Conservation (phyloP, 2,888 invertebrate species). For the Melinaea marsaeus region DNA sequence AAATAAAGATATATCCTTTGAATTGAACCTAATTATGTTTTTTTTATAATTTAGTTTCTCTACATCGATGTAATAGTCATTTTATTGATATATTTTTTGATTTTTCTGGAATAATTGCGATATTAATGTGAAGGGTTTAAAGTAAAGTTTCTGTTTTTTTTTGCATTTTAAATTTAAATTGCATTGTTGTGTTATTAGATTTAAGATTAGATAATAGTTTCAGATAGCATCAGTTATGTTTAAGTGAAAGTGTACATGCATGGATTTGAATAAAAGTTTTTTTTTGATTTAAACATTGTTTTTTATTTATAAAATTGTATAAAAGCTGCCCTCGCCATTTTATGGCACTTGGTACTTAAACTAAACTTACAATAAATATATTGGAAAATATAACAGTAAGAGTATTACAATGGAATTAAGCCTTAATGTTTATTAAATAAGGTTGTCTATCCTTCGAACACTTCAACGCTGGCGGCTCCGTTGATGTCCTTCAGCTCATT, state of each 20-base stretch:
- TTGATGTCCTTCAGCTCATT: slow-evolving; percentile 83
- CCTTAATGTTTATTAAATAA: slow-evolving; percentile 1
- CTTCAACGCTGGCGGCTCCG: slow-evolving; percentile 81
- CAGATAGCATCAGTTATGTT: slow-evolving; percentile 32
- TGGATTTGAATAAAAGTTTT: slow-evolving; percentile 56
- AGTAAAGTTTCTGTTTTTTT: background rate
- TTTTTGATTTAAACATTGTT: slow-evolving; percentile 43
- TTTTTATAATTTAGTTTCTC: too few species aligned
- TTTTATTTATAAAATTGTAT: slow-evolving; percentile 34
- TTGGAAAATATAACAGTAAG: slow-evolving; percentile 2
- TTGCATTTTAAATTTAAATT: slow-evolving; percentile 11
- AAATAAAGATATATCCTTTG: too few species aligned
- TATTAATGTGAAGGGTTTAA: too few species aligned
- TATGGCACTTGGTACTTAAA: slow-evolving; percentile 27
- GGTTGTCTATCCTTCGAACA: slow-evolving; percentile 59
- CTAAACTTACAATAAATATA: slow-evolving; percentile 4
- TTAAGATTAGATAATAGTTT: slow-evolving; percentile 1
- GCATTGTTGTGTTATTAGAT: slow-evolving; percentile 11
- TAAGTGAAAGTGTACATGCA: slow-evolving; percentile 57
- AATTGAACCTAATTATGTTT: too few species aligned
- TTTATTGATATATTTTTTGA: too few species aligned
- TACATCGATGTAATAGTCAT: too few species aligned
- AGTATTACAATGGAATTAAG: background rate
- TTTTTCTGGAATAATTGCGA: too few species aligned
- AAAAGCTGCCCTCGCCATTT: slow-evolving; percentile 25